Evolutionary conservation across 2,888 invertebrate species (phyloP).

Genomic region (Cataglyphis altisquamis): DNA sequence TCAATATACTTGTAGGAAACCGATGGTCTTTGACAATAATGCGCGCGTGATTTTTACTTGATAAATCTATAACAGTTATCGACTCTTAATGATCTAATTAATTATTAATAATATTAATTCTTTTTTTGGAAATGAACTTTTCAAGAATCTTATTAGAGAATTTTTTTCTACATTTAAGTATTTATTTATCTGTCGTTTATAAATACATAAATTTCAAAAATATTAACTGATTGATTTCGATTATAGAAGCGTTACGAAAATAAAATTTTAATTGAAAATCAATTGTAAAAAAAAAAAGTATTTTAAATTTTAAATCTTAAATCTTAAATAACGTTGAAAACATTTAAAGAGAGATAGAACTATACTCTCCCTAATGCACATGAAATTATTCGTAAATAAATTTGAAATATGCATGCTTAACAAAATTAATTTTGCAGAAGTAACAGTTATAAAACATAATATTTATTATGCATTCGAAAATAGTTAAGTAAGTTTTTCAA

Average conservation of each 20-base stretch:
- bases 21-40: not conserved
- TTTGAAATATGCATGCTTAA: not conserved
- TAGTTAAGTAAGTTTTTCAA: not conserved
- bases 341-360: not conserved
- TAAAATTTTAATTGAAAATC: not conserved
- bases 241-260: not conserved
- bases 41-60: not conserved
- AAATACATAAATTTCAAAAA: not conserved
- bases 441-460: not conserved
- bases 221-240: not conserved
- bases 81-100: not conserved
- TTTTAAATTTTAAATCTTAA: not conserved
- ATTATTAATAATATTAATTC: not conserved
- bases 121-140: not conserved
- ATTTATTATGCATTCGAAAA: not conserved
- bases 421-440: not conserved
- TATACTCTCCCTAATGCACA: not conserved
- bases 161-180: not conserved
- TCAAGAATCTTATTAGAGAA: not conserved
- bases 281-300: not conserved
- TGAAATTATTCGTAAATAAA: not conserved
- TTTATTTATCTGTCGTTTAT: not conserved
- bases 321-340: not conserved
- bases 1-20: conserved; percentile 28
- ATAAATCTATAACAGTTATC: not conserved